Base-by-base conservation (phyloP, 2,888 invertebrate genomes). In the Plutella xylostella region DNA sequence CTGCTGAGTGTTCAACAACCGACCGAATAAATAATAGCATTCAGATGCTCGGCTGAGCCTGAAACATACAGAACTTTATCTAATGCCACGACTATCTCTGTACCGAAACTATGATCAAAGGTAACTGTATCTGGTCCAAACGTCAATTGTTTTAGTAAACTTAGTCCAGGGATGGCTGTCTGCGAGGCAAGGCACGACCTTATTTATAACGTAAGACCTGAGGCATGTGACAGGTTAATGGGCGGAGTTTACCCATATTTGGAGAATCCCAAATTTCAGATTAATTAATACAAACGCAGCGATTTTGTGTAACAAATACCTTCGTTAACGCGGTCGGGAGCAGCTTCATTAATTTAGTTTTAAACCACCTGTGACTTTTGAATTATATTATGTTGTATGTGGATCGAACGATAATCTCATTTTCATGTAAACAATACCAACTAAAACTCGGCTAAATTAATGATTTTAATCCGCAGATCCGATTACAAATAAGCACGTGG, bases 1-100 rank as follows among this genome's bases (percentile, higher is more conserved):
- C 43, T 50, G 49, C 54, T 53, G 55, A 61, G 62, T 63, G 63
- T 65, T 64, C 70, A 71, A 68, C 63, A 64, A 62, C 60, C 60
- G 52, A 48, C 55, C 53, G 63, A 68, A 74, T 78, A 76, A 78
- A 76, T 75, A 76, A 42, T 45, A 37, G 35, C 46, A 42, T 28
- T 37, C 17, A 17, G 41, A 18, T 25, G 15, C 4, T 7, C 25
- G 5, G 9, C 3, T 28, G n/a, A 28, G 20, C 20, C 21, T n/a
- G 22, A 22, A 34, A 15, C 34, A 72, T 69, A 65, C 62, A 62
- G 52, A 62, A 62, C 69, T 76, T 2, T 28, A 28, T n/a, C n/a
- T n/a, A n/a, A n/a, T n/a, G n/a, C n/a, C n/a, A n/a, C n/a, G n/a
- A n/a, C n/a, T n/a, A n/a, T n/a, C n/a, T n/a, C n/a, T n/a, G n/a